These are phyloP conservation scores for Panulirus ornatus DNA, from an alignment of 1,140 invertebrate genomes.

Conservation along the genomic window DNA sequence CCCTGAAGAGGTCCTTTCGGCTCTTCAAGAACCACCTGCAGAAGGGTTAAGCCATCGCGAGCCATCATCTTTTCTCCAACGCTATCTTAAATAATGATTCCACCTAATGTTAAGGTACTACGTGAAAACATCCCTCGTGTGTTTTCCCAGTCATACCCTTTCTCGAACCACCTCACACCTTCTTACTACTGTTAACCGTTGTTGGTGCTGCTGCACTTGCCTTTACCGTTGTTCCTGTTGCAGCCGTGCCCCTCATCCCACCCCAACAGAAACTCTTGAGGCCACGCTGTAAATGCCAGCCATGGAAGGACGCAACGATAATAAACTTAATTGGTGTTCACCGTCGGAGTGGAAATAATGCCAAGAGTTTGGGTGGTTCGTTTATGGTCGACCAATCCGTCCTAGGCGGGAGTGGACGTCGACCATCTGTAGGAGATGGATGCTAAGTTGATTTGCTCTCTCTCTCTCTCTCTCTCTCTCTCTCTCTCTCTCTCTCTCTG, in stretches of 20 bases:
- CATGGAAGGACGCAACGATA: conserved; percentile 53
- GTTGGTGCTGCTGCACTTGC: not conserved
- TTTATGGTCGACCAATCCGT: conserved; percentile 55
- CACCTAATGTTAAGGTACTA: no score
- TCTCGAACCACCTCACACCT: no score
- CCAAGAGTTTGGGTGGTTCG: conserved; percentile 31
- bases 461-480: not conserved
- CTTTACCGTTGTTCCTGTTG: not conserved
- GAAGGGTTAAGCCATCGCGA: no score
- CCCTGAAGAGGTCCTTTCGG: no score
- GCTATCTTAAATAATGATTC: no score
- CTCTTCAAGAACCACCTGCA: no score
- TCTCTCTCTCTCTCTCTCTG: conserved; percentile 35
- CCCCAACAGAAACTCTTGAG: conserved; percentile 13
- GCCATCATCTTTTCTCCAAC: no score
- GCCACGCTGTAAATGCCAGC: conserved; percentile 57
- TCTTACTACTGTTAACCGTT: no score
- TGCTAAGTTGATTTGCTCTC: conserved; percentile 24
- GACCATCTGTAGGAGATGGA: conserved; percentile 32
- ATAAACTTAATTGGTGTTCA: conserved; percentile 68
- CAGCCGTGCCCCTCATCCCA: not conserved
- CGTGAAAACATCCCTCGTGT: no score
- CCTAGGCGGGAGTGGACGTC: conserved; percentile 21
- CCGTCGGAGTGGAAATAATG: conserved; percentile 64
- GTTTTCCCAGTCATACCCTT: no score